Conservation (phyloP, 1,140 invertebrate genomes). For the Diorhabda elongata region DNA sequence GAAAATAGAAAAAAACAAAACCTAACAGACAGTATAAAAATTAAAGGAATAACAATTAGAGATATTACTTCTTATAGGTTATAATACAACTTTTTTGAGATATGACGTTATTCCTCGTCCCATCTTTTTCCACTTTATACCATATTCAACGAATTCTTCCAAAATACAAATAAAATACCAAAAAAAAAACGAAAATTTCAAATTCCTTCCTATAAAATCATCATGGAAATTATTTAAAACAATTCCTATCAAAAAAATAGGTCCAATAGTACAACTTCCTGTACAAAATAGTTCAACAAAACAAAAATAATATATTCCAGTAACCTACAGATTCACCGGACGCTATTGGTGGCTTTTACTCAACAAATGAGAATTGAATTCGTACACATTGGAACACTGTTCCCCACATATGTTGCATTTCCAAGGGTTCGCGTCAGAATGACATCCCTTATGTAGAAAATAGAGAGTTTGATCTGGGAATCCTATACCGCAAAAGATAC, state of each 20-base stretch:
- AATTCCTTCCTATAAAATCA: neutral
- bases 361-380: conserved; percentile 94
- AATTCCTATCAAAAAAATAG: neutral
- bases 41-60: no score
- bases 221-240: neutral
- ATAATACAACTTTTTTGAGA: no score
- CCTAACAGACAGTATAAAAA: no score
- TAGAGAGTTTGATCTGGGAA: conserved; percentile 94
- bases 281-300: neutral
- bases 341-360: conserved; percentile 79
- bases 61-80: no score
- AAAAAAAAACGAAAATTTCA: neutral
- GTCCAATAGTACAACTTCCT: neutral
- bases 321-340: neutral
- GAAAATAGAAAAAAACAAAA: no score
- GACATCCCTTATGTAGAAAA: conserved; percentile 95
- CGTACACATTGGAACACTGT: conserved; percentile 87
- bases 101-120: no score
- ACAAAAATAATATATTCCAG: neutral
- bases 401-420: conserved; percentile 97
- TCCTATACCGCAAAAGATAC: conserved; percentile 86
- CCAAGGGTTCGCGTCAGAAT: conserved; percentile 95
- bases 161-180: no score
- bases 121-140: no score
- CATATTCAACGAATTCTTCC: no score